Percentiles rank a stretch among this genome's conserved stretches.
phyloP scores from a whole-genome alignment of 1,140 invertebrate species.

The Drosophila ohnishii region DNA sequence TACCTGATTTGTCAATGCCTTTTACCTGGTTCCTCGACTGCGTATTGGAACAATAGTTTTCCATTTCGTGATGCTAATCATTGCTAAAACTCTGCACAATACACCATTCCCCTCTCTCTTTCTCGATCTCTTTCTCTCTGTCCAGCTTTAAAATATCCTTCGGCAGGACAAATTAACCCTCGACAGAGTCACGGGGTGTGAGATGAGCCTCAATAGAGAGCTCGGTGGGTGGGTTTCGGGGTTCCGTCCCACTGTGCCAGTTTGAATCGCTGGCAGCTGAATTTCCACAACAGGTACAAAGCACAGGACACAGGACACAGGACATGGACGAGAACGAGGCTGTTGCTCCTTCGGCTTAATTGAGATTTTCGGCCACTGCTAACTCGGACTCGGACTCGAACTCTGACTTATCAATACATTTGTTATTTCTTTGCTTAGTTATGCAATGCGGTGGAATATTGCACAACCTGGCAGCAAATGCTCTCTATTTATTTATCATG shows the following conservation, averaged over 20 bases:
- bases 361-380: slow-evolving; percentile 32
- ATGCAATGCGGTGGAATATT: slow-evolving; percentile 24
- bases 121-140: neutral
- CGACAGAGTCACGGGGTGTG: slow-evolving; percentile 36
- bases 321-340: slow-evolving; percentile 19
- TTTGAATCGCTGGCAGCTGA: slow-evolving; percentile 43
- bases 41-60: slow-evolving; percentile 77
- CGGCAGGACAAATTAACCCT: slow-evolving; percentile 62
- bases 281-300: slow-evolving; percentile 62
- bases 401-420: slow-evolving; percentile 25
- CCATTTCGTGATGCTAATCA: slow-evolving; percentile 77
- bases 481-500: slow-evolving; percentile 16
- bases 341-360: slow-evolving; percentile 60
- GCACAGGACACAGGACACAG: slow-evolving; percentile 6
- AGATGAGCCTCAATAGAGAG: slow-evolving; percentile 32
- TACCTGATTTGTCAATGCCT: slow-evolving; percentile 76
- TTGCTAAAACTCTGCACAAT: slow-evolving; percentile 68
- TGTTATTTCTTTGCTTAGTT: neutral
- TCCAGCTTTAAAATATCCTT: slow-evolving; percentile 12
- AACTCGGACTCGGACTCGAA: slow-evolving; percentile 7
- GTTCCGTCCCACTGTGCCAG: slow-evolving; percentile 65
- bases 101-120: slow-evolving; percentile 7
- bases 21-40: slow-evolving; percentile 62
- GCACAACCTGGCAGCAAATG: neutral
- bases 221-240: slow-evolving; percentile 63